A percentile compares a stretch with the other conserved stretches of the same genome.
Evolutionary conservation across 1,140 invertebrate genomes (phyloP).

Genomic region (Sinonovacula constricta): DNA sequence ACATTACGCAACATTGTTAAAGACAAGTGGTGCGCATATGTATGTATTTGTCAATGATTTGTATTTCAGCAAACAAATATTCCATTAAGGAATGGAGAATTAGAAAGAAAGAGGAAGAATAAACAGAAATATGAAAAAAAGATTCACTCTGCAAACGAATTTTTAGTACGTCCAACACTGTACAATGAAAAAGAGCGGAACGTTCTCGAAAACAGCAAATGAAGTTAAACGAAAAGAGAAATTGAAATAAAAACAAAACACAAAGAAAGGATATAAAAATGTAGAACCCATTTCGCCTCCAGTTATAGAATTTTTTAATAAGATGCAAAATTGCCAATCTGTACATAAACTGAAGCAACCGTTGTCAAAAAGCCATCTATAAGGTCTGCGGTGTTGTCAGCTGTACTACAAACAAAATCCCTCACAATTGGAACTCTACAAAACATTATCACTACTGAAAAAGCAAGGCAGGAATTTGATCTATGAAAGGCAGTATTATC

Average conservation of each 20-base stretch:
- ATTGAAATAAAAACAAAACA: background rate
- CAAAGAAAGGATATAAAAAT: background rate
- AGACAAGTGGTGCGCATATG: no score
- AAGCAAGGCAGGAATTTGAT: background rate
- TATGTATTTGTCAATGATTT: background rate
- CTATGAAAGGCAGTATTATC: background rate
- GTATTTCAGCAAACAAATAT: background rate
- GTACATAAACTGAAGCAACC: background rate
- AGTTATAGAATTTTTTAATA: background rate
- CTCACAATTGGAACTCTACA: background rate
- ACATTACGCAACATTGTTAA: background rate
- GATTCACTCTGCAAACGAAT: background rate
- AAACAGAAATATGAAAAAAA: background rate
- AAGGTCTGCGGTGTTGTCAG: background rate
- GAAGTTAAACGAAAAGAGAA: background rate
- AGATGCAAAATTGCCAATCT: background rate
- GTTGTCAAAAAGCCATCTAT: background rate
- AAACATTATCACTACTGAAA: background rate
- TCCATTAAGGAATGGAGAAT: background rate
- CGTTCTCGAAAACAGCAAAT: background rate
- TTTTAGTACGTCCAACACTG: background rate
- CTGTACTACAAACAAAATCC: background rate
- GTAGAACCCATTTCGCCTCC: background rate
- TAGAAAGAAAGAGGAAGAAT: background rate
- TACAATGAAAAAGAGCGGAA: background rate